A percentile compares a stretch with the other conserved stretches of the same genome.
phyloP scores from a whole-genome alignment of 1,140 invertebrate species.

The Drosophila saltans region DNA sequence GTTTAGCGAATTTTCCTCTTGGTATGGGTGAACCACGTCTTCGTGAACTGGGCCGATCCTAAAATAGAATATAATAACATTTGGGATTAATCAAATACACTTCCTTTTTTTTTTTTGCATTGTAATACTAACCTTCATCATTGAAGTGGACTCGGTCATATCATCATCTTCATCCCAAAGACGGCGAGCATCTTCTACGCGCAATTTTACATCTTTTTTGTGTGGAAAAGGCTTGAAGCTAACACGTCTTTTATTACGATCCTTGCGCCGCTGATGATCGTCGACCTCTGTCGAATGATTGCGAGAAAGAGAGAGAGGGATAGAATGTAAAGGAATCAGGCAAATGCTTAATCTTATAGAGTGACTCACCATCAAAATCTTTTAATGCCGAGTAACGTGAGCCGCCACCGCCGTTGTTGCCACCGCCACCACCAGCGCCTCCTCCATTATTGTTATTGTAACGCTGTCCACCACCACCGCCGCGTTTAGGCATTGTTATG shows the following conservation, averaged over 20 bases:
- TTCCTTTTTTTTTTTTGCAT: background rate
- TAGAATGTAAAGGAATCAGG: background rate
- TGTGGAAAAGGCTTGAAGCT: conserved; percentile 72
- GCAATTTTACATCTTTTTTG: conserved; percentile 60
- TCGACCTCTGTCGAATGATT: conserved; percentile 36
- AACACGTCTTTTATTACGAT: conserved; percentile 72
- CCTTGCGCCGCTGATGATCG: conserved; percentile 66
- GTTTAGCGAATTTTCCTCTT: conserved; percentile 74
- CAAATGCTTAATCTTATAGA: background rate
- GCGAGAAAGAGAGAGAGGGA: background rate
- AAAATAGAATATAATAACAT: background rate
- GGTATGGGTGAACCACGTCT: conserved; percentile 59
- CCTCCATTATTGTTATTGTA: conserved; percentile 64
- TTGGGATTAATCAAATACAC: background rate
- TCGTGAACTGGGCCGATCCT: conserved; percentile 59
- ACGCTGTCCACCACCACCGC: conserved; percentile 52
- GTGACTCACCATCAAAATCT: conserved; percentile 61
- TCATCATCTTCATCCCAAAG: conserved; percentile 79
- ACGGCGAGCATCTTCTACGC: conserved; percentile 68
- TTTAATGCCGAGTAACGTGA: conserved; percentile 66
- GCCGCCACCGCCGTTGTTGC: conserved; percentile 41
- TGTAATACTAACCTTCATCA: conserved; percentile 35
- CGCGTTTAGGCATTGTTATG: conserved; percentile 68
- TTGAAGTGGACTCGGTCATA: conserved; percentile 64
- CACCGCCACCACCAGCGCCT: conserved; percentile 41